A percentile compares a stretch with the other conserved stretches of the same genome.
Evolutionary conservation across 2,113 vertebrate genomes (phyloP).

Genomic region (Cariama cristata): DNA sequence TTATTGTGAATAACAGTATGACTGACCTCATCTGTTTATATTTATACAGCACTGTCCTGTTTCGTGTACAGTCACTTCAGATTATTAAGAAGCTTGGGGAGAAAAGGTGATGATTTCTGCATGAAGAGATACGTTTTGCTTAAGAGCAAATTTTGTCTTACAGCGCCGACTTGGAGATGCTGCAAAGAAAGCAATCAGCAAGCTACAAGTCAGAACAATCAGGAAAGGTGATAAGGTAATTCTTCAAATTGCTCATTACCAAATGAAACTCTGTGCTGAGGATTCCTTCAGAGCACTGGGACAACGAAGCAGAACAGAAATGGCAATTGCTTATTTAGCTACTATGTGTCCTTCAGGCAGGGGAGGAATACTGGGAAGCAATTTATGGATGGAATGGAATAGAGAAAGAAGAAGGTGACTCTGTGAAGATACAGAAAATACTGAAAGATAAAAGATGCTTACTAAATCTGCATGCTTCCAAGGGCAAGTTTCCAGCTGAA

Average conservation of each 20-base stretch:
- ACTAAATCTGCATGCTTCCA: background rate
- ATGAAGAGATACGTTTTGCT: background rate
- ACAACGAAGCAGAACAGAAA: background rate
- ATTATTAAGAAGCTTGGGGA: background rate
- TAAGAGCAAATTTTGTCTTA: conserved; percentile 67
- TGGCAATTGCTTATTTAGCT: background rate
- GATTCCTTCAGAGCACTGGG: background rate
- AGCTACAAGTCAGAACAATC: conserved; percentile 94
- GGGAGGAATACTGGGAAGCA: background rate
- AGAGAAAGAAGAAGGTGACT: background rate
- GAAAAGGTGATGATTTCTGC: background rate
- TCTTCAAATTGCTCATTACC: conserved; percentile 11
- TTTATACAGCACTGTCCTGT: background rate
- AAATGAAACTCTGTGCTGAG: background rate
- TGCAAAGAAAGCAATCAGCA: conserved; percentile 98
- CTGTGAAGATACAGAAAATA: background rate
- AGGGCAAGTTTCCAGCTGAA: background rate
- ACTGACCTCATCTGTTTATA: background rate
- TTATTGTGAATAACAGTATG: background rate
- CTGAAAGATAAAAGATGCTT: background rate
- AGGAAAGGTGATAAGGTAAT: conserved; percentile 97
- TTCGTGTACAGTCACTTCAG: background rate
- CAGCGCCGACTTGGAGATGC: conserved; percentile 97
- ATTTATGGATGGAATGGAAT: accelerated
- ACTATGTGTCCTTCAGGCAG: background rate